phyloP scores from a whole-genome alignment of 1,140 invertebrate genomes.

The Potamilus streckersoni region DNA sequence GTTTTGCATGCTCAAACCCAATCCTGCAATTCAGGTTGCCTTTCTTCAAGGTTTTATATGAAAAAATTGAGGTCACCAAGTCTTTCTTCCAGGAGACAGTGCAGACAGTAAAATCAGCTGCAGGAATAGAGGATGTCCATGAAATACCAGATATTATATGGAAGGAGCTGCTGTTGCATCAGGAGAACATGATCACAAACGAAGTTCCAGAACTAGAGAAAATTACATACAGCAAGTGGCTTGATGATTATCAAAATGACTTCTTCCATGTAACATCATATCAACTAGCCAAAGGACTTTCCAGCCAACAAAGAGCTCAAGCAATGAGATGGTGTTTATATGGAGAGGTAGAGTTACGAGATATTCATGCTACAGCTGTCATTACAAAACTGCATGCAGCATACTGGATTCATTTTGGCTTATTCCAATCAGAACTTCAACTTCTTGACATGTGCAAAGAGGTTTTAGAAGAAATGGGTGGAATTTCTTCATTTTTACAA shows the following conservation, averaged over 20 bases:
- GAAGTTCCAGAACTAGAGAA: neutral
- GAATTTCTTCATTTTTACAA: neutral
- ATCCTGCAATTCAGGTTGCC: constrained; percentile 12
- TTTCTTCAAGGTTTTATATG: constrained; percentile 5
- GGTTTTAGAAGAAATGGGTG: neutral
- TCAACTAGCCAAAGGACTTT: neutral
- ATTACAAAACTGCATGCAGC: constrained; percentile 2
- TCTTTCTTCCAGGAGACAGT: constrained; percentile 10
- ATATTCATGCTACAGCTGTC: neutral
- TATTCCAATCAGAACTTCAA: constrained; percentile 1
- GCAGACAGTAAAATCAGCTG: neutral
- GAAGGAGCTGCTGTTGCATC: constrained; percentile 3
- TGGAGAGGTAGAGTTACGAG: neutral
- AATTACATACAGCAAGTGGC: neutral
- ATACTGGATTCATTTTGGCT: constrained; percentile 2
- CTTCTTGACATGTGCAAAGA: constrained; percentile 11
- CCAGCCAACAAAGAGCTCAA: neutral
- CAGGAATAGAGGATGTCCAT: constrained; percentile 9
- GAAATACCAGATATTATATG: constrained; percentile 8
- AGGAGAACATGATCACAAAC: neutral
- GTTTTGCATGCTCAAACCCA: constrained; percentile 16
- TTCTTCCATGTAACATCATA: constrained; percentile 23
- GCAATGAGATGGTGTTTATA: constrained; percentile 1
- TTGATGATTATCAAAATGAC: constrained; percentile 15
- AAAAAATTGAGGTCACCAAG: constrained; percentile 14